These are phyloP conservation scores for Drosophila willistoni DNA, from an alignment of 1,140 invertebrate species.

Conservation along the genomic window DNA sequence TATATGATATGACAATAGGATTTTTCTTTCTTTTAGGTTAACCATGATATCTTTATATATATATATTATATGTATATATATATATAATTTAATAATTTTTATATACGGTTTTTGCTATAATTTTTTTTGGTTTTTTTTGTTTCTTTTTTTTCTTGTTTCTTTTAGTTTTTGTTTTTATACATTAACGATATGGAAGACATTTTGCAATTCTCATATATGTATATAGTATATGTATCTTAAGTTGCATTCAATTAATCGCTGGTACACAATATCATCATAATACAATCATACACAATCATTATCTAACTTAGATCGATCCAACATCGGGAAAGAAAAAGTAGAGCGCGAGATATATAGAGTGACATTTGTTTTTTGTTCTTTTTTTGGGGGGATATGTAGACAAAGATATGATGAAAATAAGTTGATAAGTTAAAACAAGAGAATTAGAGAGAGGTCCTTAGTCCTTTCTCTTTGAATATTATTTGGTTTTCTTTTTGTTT, in stretches of 20 bases:
- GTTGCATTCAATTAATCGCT: constrained; percentile 50
- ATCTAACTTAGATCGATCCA: constrained; percentile 33
- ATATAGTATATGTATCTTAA: constrained; percentile 47
- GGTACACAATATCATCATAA: constrained; percentile 38
- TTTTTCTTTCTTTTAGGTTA: constrained; percentile 33
- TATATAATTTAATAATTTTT: constrained; percentile 34
- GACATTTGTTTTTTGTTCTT: constrained; percentile 24
- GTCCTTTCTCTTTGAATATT: not conserved
- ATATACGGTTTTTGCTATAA: constrained; percentile 32
- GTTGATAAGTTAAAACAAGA: constrained; percentile 30
- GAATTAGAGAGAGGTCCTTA: not conserved
- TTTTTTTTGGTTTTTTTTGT: constrained; percentile 46
- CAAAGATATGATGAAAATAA: constrained; percentile 58
- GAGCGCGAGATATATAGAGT: not conserved
- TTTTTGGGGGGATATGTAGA: constrained; percentile 50
- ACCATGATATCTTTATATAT: constrained; percentile 35
- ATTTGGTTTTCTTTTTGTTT: not conserved
- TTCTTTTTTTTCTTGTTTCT: constrained; percentile 45
- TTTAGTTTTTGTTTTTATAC: constrained; percentile 41
- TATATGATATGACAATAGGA: constrained; percentile 37
- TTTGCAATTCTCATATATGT: constrained; percentile 75
- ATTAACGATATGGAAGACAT: constrained; percentile 82
- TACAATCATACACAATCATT: constrained; percentile 4
- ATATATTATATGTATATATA: constrained; percentile 22
- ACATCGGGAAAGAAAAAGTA: constrained; percentile 16